A percentile compares a stretch with the other conserved stretches of the same genome.
phyloP scores from a whole-genome alignment of 2,113 vertebrate genomes.

The Pipra filicauda region DNA sequence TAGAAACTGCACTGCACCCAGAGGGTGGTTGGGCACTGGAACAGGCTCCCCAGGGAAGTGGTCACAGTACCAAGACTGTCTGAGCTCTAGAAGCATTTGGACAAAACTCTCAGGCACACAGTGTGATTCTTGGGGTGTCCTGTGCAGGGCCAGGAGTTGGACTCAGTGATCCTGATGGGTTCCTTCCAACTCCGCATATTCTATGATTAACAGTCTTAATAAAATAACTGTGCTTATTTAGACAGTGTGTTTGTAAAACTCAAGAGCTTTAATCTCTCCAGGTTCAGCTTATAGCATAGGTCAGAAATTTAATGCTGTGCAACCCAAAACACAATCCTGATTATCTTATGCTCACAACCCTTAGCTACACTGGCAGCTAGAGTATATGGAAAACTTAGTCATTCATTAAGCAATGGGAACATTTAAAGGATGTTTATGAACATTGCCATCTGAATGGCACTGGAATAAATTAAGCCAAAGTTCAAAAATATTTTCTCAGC shows the following conservation, averaged over 20 bases:
- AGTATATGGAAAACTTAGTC: not conserved
- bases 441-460: not conserved
- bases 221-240: not conserved
- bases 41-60: not conserved
- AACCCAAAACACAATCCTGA: not conserved
- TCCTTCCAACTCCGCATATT: not conserved
- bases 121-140: not conserved
- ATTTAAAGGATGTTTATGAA: not conserved
- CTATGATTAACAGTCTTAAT: not conserved
- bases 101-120: not conserved
- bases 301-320: not conserved
- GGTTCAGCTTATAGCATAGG: not conserved
- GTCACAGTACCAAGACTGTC: not conserved
- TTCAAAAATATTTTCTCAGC: not conserved
- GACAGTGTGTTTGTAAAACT: not conserved
- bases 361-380: not conserved
- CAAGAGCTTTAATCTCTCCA: not conserved
- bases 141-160: not conserved
- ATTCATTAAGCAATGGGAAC: not conserved
- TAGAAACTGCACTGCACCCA: not conserved
- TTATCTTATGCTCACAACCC: not conserved
- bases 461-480: not conserved
- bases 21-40: not conserved
- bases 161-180: accelerated
- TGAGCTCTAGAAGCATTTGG: not conserved